A percentile compares a stretch with the other conserved stretches of the same genome.
phyloP scores from a whole-genome alignment of 2,888 invertebrate species.

The Latrodectus elegans region DNA sequence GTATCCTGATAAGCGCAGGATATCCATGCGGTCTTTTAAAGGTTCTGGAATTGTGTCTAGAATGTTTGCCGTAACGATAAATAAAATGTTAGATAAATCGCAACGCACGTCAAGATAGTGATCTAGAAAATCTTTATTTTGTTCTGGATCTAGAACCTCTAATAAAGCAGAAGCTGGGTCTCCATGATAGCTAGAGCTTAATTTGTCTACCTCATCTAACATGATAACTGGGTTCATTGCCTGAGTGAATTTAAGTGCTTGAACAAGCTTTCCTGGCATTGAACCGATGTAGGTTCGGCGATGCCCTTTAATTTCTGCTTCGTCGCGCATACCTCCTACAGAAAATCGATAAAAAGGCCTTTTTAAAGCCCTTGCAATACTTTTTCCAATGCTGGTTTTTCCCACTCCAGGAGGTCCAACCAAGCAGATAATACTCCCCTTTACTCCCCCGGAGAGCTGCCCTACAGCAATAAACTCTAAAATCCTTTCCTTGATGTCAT shows the following conservation, averaged over 20 bases:
- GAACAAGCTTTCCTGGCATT: slow-evolving; percentile 79
- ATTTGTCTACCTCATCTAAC: slow-evolving; percentile 79
- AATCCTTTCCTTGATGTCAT: slow-evolving; percentile 77
- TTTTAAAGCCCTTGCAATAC: slow-evolving; percentile 77
- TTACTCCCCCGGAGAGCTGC: slow-evolving; percentile 76
- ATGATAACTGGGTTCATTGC: slow-evolving; percentile 72
- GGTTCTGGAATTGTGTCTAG: slow-evolving; percentile 76
- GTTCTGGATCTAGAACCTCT: slow-evolving; percentile 80
- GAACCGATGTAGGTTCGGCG: slow-evolving; percentile 79
- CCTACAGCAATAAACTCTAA: slow-evolving; percentile 78
- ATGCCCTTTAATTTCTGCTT: slow-evolving; percentile 79
- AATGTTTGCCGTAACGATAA: slow-evolving; percentile 79
- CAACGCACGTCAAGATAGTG: slow-evolving; percentile 79
- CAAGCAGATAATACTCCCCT: slow-evolving; percentile 78
- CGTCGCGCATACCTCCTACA: slow-evolving; percentile 78
- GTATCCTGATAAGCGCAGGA: slow-evolving; percentile 70
- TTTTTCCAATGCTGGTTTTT: slow-evolving; percentile 78
- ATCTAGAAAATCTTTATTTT: slow-evolving; percentile 78
- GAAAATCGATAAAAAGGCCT: slow-evolving; percentile 77
- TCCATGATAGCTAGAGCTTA: slow-evolving; percentile 77
- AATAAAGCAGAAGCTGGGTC: slow-evolving; percentile 79
- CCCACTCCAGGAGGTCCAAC: slow-evolving; percentile 79
- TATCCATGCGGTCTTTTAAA: slow-evolving; percentile 79
- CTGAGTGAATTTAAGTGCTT: slow-evolving; percentile 76
- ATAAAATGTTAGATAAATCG: slow-evolving; percentile 79